These are phyloP conservation scores for Synergus gifuensis DNA, from an alignment of 2,888 invertebrate genomes.

Conservation along the genomic window DNA sequence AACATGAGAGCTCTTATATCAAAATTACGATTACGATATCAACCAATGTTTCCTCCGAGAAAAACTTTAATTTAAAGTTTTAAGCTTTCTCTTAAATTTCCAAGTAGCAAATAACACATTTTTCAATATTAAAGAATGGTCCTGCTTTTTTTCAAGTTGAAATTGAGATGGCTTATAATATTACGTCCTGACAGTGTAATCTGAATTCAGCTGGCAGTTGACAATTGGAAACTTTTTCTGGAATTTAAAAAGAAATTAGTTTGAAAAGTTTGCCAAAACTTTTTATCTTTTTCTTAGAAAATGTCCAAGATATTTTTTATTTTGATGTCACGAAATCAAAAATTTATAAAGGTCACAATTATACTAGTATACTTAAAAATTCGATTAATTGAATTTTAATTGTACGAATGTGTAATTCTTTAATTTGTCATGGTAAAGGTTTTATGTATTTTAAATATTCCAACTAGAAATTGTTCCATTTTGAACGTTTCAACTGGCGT, in stretches of 20 bases:
- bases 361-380: too few relatives aligned
- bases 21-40: too few relatives aligned
- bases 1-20: too few relatives aligned
- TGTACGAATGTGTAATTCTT: too few relatives aligned
- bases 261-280: background rate
- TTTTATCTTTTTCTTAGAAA: background rate
- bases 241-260: background rate
- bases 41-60: too few relatives aligned
- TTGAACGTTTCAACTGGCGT: too few relatives aligned
- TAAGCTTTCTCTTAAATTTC: background rate
- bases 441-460: too few relatives aligned
- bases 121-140: background rate
- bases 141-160: background rate
- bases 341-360: too few relatives aligned
- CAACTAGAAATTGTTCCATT: too few relatives aligned
- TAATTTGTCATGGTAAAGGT: too few relatives aligned
- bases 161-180: background rate
- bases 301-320: background rate
- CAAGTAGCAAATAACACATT: background rate
- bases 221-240: background rate
- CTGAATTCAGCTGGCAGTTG: background rate
- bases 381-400: too few relatives aligned
- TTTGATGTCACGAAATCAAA: background rate
- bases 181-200: background rate
- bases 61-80: background rate